Evolutionary conservation across 2,797 vertebrate genomes (phyloP).

Genomic region (Esox masquinongy): DNA sequence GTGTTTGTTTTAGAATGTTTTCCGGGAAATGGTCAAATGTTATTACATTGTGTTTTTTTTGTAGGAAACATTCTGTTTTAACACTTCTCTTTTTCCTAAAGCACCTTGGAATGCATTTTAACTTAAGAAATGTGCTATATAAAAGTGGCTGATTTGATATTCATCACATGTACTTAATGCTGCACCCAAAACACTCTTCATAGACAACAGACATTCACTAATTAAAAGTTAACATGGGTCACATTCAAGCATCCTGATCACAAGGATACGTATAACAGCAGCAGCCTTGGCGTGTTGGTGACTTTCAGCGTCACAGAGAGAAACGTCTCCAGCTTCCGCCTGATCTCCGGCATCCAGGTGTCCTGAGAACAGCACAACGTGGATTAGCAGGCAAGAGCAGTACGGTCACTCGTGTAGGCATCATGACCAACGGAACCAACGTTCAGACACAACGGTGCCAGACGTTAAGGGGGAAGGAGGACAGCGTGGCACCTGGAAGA

Average conservation of each 20-base stretch:
- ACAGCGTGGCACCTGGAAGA: conserved; percentile 82
- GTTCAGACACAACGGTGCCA: neutral
- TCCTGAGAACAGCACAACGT: conserved; percentile 71
- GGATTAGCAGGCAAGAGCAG: neutral
- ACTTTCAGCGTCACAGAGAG: conserved; percentile 81
- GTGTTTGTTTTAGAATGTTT: too few relatives aligned
- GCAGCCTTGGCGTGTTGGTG: conserved; percentile 79
- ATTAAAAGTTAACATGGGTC: neutral
- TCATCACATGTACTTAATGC: neutral
- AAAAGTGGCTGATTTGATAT: too few relatives aligned
- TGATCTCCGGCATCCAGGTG: conserved; percentile 87
- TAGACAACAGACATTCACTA: neutral
- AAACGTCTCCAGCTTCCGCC: conserved; percentile 83
- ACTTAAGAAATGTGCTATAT: too few relatives aligned
- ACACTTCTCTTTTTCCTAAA: too few relatives aligned
- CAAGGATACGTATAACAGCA: conserved; percentile 95
- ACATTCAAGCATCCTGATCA: neutral
- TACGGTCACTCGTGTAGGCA: neutral
- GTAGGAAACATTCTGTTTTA: too few relatives aligned
- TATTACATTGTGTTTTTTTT: too few relatives aligned
- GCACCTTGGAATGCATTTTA: too few relatives aligned
- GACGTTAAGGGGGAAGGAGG: too few relatives aligned
- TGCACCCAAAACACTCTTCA: neutral
- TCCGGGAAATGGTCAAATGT: too few relatives aligned
- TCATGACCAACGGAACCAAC: neutral